A percentile compares a stretch with the other conserved stretches of the same genome.
Conservation (phyloP, 2,797 vertebrate species). For the Melanotaenia trifasciata region DNA sequence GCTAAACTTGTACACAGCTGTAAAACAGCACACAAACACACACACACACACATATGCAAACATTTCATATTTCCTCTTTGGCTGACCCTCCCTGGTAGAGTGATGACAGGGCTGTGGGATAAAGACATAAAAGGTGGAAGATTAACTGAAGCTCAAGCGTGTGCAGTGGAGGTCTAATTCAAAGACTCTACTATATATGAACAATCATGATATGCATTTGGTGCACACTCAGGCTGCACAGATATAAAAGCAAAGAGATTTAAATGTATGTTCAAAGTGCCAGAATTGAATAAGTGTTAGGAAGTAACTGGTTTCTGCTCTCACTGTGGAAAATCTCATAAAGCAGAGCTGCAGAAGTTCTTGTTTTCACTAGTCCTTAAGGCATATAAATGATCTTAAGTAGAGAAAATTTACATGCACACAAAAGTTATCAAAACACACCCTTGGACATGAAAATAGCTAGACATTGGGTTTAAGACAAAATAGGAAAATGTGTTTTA, state of each 20-base stretch:
- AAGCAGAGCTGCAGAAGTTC: constrained; percentile 52
- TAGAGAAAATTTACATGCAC: constrained; percentile 43
- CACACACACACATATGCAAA: constrained; percentile 14
- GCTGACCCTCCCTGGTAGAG: constrained; percentile 42
- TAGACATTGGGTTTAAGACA: constrained; percentile 6
- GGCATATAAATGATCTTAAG: constrained; percentile 44
- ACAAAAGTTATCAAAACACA: constrained; percentile 22
- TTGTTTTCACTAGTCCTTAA: constrained; percentile 53
- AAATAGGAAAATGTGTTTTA: not conserved
- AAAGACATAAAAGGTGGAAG: constrained; percentile 42
- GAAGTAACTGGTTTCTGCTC: constrained; percentile 31
- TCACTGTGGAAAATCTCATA: constrained; percentile 64
- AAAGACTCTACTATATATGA: constrained; percentile 25
- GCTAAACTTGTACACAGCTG: constrained; percentile 29
- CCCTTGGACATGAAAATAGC: constrained; percentile 5
- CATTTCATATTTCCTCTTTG: constrained; percentile 54
- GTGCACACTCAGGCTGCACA: constrained; percentile 25
- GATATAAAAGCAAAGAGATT: constrained; percentile 36
- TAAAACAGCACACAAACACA: constrained; percentile 30
- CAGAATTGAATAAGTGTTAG: constrained; percentile 29
- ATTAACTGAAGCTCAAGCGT: constrained; percentile 40
- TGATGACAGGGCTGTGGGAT: constrained; percentile 61
- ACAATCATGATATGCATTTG: constrained; percentile 30
- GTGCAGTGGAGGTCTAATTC: constrained; percentile 41
- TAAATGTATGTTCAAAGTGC: constrained; percentile 22